Base-by-base conservation (phyloP, 1,140 invertebrate species). In the Hyles vespertilio region DNA sequence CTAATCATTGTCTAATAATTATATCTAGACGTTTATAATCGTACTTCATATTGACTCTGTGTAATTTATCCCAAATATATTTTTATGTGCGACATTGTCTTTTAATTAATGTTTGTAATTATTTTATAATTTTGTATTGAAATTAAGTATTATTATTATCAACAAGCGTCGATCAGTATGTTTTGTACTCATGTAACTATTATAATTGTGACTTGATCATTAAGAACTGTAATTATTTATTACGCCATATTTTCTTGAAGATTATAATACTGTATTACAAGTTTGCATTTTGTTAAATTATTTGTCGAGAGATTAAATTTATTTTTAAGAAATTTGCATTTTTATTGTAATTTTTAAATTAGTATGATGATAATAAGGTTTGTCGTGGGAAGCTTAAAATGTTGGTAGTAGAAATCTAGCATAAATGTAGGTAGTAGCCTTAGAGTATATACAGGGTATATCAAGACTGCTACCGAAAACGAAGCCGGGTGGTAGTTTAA, bases 231-330 rank as follows among this genome's bases (percentile, higher is more conserved):
- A 73, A 80, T 84, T 81, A 81, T 83, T 86, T 79, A 84, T 81
- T 72, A 56, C 77, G 72, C 74, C 70, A 77, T 79, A 69, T 66
- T 80, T 74, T 81, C 82, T 81, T 77, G 73, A 78, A 77, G 59
- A 72, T 70, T 74, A 78, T 67, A 70, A 65, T 69, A 60, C 61
- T 68, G 65, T 75, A 71, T 69, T 70, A 68, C 60, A 69, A 61
- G 56, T 72, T 74, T 69, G 64, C 67, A 67, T 76, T 79, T 73
- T 77, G 79, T 85, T 87, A 84, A 86, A 86, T 89, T 86, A 84
- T 87, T 81, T 84, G 78, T 84, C 79, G 69, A 81, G 77, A 79
- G 74, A 88, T 84, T 88, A 86, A 86, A 88, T 52, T 81, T 83
- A 79, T 86, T 85, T 81, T 77, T 77, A 84, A 82, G 68, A 70